Evolutionary conservation across 2,113 vertebrate species (phyloP), one percentile per base, ranked within the genome.

Genomic region (Dinomys branickii): DNA sequence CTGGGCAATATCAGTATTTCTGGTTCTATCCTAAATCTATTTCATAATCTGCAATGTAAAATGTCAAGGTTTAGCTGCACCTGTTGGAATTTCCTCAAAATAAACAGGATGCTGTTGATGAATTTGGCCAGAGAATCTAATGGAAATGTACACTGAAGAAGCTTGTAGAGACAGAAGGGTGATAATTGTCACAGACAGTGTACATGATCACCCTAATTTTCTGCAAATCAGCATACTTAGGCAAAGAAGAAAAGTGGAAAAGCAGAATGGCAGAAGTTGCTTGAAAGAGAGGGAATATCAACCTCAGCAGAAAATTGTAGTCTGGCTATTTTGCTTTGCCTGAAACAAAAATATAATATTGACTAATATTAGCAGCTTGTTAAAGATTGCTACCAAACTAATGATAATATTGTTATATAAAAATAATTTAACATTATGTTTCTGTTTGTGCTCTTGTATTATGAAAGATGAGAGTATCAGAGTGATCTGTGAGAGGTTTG

Each of bases 281-380:
- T 7, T 80, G 3, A 75, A 52, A 58, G 24, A 85, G 33, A 58
- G 11, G 0, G 41, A 30, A 11, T 3, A 11, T 77, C 10, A 7
- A 24, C 28, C n/a, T 47, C 5, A 0, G 0, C 22, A 24, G 2
- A 13, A 4, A 14, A 44, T 5, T 10, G 1, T 20, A n/a, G 30
- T 65, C 16, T 19, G 13, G 13, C 24, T 56, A 0, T n/a, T 85
- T 91, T 71, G 52, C 41, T 30, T 13, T 44, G 12, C 7, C 41
- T 81, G 56, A 80, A 82, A 85, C 1, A 92, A 85, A 50, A 89
- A 44, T 44, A 20, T 33, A 67, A 77, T 67, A 69, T 14, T 77
- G 7, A 77, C 35, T 26, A 83, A 26, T 94, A 69, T 77, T 52
- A 91, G 26, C 22, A 84, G 17, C 65, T n/a, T 35, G 26, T 9